Evolutionary conservation across 2,797 vertebrate species (phyloP).

Genomic region (Holocentrus rufus): DNA sequence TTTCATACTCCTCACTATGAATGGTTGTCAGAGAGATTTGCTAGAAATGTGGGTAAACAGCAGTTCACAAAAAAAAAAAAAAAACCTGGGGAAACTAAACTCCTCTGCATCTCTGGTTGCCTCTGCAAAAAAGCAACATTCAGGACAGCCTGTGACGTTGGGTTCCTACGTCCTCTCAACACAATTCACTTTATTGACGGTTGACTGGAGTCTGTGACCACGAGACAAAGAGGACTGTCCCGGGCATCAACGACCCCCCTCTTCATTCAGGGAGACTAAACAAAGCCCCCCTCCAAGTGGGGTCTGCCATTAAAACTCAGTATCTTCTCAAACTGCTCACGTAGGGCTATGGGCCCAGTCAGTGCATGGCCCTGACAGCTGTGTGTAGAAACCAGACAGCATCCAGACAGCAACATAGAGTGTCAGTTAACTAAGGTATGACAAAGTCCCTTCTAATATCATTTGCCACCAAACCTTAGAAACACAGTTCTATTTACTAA

Average conservation of each 20-base stretch:
- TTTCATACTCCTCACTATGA: too few species aligned
- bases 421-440: too few species aligned
- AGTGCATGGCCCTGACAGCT: slow-evolving; percentile 55
- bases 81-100: background rate
- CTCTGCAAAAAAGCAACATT: background rate
- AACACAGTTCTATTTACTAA: too few species aligned
- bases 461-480: too few species aligned
- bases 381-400: slow-evolving; percentile 65
- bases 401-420: slow-evolving; percentile 47
- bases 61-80: too few species aligned
- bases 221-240: slow-evolving; percentile 76
- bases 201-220: slow-evolving; percentile 72
- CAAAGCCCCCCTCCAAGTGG: slow-evolving; percentile 61
- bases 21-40: too few species aligned
- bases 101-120: background rate
- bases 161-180: slow-evolving; percentile 30
- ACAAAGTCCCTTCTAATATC: too few species aligned
- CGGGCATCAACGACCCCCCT: slow-evolving; percentile 68
- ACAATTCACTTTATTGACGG: slow-evolving; percentile 75
- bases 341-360: slow-evolving; percentile 55
- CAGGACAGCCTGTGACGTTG: slow-evolving; percentile 12
- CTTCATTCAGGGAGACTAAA: slow-evolving; percentile 66
- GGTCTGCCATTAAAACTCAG: slow-evolving; percentile 67
- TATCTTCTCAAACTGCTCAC: slow-evolving; percentile 73
- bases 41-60: too few species aligned